These are phyloP conservation scores for Nomada fucata DNA, from an alignment of 2,888 invertebrate genomes.

Conservation along the genomic window DNA sequence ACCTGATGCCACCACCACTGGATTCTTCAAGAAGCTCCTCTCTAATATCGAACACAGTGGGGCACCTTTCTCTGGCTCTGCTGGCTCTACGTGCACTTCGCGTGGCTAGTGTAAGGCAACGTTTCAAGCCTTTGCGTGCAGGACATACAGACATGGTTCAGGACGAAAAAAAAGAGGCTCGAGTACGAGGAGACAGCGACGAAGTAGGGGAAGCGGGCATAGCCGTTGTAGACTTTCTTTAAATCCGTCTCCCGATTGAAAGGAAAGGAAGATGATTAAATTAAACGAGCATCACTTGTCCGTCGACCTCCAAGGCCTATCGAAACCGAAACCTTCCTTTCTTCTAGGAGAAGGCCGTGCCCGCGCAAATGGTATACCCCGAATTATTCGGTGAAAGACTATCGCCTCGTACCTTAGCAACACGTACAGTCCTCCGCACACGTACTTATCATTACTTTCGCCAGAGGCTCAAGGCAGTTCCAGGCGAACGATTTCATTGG, in stretches of 20 bases:
- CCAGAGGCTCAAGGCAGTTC: conserved; percentile 54
- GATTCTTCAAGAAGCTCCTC: conserved; percentile 79
- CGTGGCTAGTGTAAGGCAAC: conserved; percentile 40
- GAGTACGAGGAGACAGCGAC: conserved; percentile 6
- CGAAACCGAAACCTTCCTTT: conserved; percentile 72
- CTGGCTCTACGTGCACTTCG: conserved; percentile 47
- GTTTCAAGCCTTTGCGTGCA: conserved; percentile 31
- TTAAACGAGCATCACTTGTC: conserved; percentile 69
- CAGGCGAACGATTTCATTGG: conserved; percentile 54
- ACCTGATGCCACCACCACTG: conserved; percentile 74
- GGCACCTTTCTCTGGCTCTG: conserved; percentile 79
- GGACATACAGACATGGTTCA: conserved; percentile 30
- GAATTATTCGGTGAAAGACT: conserved; percentile 70
- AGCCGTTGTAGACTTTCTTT: conserved; percentile 67
- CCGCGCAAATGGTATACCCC: conserved; percentile 23
- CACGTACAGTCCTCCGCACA: background rate
- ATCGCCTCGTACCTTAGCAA: conserved; percentile 27
- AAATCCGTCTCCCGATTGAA: conserved; percentile 56
- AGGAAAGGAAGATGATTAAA: conserved; percentile 64
- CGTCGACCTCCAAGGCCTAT: conserved; percentile 73
- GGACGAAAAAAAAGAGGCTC: conserved; percentile 36
- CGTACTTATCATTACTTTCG: conserved; percentile 66
- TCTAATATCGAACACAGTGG: conserved; percentile 80
- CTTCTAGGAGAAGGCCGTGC: conserved; percentile 63
- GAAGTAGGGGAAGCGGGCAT: conserved; percentile 24